Base-by-base conservation (phyloP, 2,888 invertebrate genomes). In the Polydrusus pterygomalis region DNA sequence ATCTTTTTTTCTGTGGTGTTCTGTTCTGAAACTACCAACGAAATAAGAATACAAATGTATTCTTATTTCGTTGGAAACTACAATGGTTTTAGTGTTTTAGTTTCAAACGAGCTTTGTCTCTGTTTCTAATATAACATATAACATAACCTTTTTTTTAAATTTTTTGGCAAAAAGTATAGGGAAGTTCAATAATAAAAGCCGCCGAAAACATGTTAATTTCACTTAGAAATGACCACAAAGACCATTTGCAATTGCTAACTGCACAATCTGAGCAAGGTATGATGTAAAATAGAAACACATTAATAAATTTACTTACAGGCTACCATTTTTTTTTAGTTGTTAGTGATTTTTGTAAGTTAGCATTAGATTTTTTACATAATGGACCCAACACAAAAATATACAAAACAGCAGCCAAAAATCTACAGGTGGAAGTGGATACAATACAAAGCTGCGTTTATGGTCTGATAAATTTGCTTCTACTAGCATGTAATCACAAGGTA, bases 401-500 rank as follows among this genome's bases (percentile, higher is more conserved):
- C 81, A 87, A 85, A 60, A 88, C 90, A 72, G 93, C 93, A 74
- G 91, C 93, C 71, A 91, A 92, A 82, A 93, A 92, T 84, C 85
- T 93, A 54, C 87, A 90, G 70, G 89, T 91, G 13, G 87, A 90
- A 43, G 75, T 89, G 10, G 87, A 89, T 77, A 85, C 86, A 60
- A 90, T 93, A 30, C 91, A 91, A 84, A 91, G 91, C 84, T 89
- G 93, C 51, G 90, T 95, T 13, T 92, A 94, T 87, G 94, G 93
- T 18, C 86, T 95, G 68, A 90, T 94, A n/a, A 92, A 94, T 85
- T 88, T 95, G 63, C 88, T 95, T 63, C 87, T 94, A 17, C 91
- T 95, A 87, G 91, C 92, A 79, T 92, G 92, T 80, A 93, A 92
- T 87, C 89, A 92, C 78, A 92, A 92, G 88, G 93, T 93, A 86